These are phyloP conservation scores for Criorhina ranunculi DNA, from an alignment of 2,888 invertebrate genomes.

Conservation along the genomic window DNA sequence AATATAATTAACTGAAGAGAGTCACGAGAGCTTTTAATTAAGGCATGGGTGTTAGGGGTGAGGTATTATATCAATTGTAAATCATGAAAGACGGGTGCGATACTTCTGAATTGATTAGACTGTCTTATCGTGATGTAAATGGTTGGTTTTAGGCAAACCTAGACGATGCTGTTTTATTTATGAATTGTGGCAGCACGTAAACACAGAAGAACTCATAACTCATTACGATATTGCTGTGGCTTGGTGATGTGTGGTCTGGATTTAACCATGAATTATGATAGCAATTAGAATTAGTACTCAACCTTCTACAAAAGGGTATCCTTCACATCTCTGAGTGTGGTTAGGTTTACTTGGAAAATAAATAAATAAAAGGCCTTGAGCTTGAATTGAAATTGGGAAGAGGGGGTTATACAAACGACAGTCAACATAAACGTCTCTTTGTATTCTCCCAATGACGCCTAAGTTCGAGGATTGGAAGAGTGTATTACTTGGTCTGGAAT, in stretches of 20 bases:
- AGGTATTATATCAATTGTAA: constrained; percentile 43
- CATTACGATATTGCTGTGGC: constrained; percentile 33
- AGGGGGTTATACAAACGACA: no score
- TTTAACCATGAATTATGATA: constrained; percentile 31
- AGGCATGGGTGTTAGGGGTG: constrained; percentile 23
- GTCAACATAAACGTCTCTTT: no score
- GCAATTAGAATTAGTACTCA: constrained; percentile 23
- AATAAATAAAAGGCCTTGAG: no score
- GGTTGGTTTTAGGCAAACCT: neutral
- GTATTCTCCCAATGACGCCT: no score
- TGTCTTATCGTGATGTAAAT: constrained; percentile 21
- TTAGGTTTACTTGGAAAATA: no score
- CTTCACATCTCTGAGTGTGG: no score
- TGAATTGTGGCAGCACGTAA: constrained; percentile 26
- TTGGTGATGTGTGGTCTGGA: constrained; percentile 19
- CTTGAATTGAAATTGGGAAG: no score
- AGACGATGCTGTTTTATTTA: constrained; percentile 35
- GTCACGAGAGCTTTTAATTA: constrained; percentile 64
- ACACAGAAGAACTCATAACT: constrained; percentile 26
- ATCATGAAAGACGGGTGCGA: constrained; percentile 13
- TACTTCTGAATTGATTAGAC: constrained; percentile 53
- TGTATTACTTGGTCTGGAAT: no score
- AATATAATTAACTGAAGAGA: constrained; percentile 66
- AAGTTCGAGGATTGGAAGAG: no score
- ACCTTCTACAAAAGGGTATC: no score